Percentiles rank a stretch among this genome's conserved stretches.
Evolutionary conservation across 2,797 vertebrate genomes (phyloP).

Genomic region (Acanthopagrus latus): DNA sequence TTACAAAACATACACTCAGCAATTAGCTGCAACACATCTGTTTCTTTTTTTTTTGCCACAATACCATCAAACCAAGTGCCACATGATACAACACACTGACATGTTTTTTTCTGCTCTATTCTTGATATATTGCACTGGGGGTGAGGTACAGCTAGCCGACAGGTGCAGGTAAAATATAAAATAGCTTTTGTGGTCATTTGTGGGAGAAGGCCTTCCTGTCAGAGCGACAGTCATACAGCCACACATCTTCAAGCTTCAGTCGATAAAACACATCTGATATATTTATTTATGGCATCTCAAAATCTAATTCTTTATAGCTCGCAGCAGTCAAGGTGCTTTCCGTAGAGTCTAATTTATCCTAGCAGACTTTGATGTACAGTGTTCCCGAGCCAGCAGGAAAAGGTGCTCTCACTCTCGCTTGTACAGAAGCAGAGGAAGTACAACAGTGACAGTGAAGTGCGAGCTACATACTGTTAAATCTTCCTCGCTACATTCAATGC

Average conservation of each 20-base stretch:
- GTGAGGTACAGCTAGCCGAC: slow-evolving; percentile 62
- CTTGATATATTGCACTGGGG: slow-evolving; percentile 79
- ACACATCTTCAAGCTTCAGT: neutral
- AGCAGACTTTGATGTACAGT: slow-evolving; percentile 30
- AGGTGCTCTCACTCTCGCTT: slow-evolving; percentile 34
- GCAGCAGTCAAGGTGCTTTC: slow-evolving; percentile 52
- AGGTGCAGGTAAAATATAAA: slow-evolving; percentile 46
- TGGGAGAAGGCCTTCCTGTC: slow-evolving; percentile 61
- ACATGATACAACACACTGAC: slow-evolving; percentile 26
- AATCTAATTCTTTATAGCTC: slow-evolving; percentile 25
- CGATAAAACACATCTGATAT: slow-evolving; percentile 54
- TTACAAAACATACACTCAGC: slow-evolving; percentile 78
- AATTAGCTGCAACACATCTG: slow-evolving; percentile 58
- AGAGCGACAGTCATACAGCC: slow-evolving; percentile 71
- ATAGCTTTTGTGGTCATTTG: slow-evolving; percentile 26
- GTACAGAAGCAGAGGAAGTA: slow-evolving; percentile 42
- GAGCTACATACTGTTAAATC: slow-evolving; percentile 35
- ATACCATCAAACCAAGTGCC: slow-evolving; percentile 50
- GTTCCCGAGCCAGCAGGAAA: slow-evolving; percentile 86
- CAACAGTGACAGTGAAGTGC: slow-evolving; percentile 37
- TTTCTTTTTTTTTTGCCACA: slow-evolving; percentile 37
- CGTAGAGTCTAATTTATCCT: slow-evolving; percentile 12
- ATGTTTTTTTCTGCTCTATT: slow-evolving; percentile 44
- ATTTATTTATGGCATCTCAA: slow-evolving; percentile 36
- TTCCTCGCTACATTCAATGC: slow-evolving; percentile 49